phyloP scores from a whole-genome alignment of 2,113 vertebrate genomes.

The Clupea harengus region DNA sequence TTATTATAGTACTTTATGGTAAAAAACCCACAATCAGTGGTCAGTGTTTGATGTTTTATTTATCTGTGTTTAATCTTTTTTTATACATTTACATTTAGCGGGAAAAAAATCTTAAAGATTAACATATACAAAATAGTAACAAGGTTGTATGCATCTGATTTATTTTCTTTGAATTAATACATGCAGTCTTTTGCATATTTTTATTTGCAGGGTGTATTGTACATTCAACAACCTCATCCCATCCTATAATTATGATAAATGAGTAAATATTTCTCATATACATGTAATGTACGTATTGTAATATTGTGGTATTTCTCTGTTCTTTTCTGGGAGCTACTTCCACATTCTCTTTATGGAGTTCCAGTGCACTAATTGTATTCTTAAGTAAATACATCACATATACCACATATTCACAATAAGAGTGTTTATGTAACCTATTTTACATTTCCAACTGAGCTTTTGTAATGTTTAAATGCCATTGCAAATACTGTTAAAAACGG shows the following conservation, averaged over 20 bases:
- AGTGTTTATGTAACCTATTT: background rate
- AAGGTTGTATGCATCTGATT: background rate
- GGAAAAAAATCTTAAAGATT: background rate
- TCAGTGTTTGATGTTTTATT: background rate
- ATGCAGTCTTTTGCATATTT: background rate
- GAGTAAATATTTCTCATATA: background rate
- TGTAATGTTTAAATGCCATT: background rate
- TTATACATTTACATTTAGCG: background rate
- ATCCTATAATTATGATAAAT: background rate
- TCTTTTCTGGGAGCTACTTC: background rate
- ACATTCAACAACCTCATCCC: background rate
- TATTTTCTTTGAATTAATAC: background rate
- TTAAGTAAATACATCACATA: background rate
- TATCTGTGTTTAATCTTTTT: background rate
- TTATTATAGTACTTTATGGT: background rate
- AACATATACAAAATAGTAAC: background rate
- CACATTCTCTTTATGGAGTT: background rate
- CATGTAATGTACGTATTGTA: background rate
- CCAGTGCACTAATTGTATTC: background rate
- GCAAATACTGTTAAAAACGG: background rate
- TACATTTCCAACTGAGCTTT: background rate
- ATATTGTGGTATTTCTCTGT: background rate
- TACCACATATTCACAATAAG: background rate
- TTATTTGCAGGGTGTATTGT: background rate
- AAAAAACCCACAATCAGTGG: background rate